Conservation (phyloP, 2,888 invertebrate genomes). For the Acanthosoma haemorrhoidale region DNA sequence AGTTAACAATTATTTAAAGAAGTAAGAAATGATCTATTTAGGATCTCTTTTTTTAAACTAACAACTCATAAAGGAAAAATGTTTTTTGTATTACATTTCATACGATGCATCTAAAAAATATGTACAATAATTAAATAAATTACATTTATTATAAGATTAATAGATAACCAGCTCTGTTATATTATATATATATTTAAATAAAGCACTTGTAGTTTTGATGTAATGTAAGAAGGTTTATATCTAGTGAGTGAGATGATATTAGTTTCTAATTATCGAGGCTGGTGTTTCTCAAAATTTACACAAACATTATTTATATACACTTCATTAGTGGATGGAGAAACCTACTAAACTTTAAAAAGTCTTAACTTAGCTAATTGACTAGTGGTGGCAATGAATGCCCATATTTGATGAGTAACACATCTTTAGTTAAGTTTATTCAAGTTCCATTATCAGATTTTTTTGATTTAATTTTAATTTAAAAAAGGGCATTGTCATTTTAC, state of each 20-base stretch:
- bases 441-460: not conserved
- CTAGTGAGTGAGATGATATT: not conserved
- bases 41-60: not conserved
- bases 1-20: not conserved
- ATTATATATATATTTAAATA: not conserved
- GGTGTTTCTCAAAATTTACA: slow-evolving; percentile 9
- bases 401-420: not conserved
- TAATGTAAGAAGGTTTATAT: not conserved
- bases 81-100: not conserved
- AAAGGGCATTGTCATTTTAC: slow-evolving; percentile 18
- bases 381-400: slow-evolving; percentile 26
- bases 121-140: not conserved
- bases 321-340: slow-evolving; percentile 28
- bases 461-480: not conserved
- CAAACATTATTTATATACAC: slow-evolving; percentile 18
- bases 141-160: not conserved
- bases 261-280: slow-evolving; percentile 19
- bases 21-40: not conserved
- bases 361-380: slow-evolving; percentile 30
- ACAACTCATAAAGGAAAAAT: not conserved
- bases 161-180: not conserved
- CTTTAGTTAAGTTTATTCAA: no score
- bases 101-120: no score
- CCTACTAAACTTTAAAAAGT: slow-evolving; percentile 24
- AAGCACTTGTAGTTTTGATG: not conserved